A percentile compares a stretch with the other conserved stretches of the same genome.
Conservation (phyloP, 2,888 invertebrate genomes). For the Cephus rjabovi region DNA sequence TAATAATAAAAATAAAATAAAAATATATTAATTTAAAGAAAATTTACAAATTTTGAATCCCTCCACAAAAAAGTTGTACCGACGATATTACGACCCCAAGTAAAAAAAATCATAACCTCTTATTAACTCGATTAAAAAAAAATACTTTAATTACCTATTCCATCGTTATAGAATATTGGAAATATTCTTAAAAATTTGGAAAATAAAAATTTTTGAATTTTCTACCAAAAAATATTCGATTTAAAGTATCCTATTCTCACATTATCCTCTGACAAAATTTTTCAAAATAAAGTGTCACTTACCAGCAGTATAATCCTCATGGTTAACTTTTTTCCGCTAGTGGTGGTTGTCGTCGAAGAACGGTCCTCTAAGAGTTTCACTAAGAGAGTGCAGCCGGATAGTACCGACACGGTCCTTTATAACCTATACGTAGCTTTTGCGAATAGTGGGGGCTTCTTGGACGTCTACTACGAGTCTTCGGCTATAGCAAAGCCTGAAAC, state of each 20-base stretch:
- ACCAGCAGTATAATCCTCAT: slow-evolving; percentile 64
- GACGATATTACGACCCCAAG: not conserved
- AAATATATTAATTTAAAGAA: not conserved
- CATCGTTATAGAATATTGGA: not conserved
- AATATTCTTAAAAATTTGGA: not conserved
- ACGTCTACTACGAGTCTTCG: slow-evolving; percentile 21
- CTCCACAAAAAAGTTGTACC: not conserved
- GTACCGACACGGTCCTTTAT: slow-evolving; percentile 63
- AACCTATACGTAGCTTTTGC: slow-evolving; percentile 60
- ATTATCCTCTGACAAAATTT: not conserved
- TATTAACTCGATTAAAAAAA: not conserved
- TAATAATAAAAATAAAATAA: not conserved
- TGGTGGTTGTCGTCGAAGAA: slow-evolving; percentile 39
- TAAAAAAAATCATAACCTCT: not conserved
- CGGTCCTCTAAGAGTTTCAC: slow-evolving; percentile 62
- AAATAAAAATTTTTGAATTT: not conserved
- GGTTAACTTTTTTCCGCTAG: slow-evolving; percentile 41
- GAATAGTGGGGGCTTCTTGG: slow-evolving; percentile 54
- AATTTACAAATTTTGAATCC: not conserved
- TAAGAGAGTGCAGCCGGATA: slow-evolving; percentile 64
- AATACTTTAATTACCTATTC: not conserved
- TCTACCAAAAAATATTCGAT: not conserved
- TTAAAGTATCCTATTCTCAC: not conserved
- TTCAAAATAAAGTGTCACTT: slow-evolving; percentile 32
- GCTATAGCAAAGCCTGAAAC: slow-evolving; percentile 6